Base-by-base conservation (phyloP, 2,888 invertebrate genomes). In the Thymelicus lineola region DNA sequence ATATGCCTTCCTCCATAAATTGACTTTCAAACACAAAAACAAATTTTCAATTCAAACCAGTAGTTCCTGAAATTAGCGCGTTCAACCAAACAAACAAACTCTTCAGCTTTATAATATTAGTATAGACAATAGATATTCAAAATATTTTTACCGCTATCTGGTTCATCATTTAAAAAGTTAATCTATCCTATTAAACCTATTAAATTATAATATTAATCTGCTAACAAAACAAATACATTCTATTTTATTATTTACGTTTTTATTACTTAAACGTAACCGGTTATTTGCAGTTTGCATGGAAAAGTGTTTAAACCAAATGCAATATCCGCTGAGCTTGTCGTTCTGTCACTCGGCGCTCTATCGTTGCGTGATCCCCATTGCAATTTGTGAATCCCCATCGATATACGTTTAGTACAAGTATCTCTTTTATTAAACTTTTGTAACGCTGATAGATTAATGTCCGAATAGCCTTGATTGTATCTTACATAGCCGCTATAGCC, bases 301-400 rank as follows among this genome's bases (percentile, higher is more conserved):
- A 65, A 55, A 55, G 64, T 64, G 35, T 65, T 28, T 28, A n/a
- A 65, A 65, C 53, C 76, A 81, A 82, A 81, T 83, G 84, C 83
- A 86, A 86, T 86, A 86, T 85, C 86, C 84, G 79, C 78, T 76
- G 75, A 76, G 74, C 79, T 79, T 84, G 85, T 87, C 84, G 76
- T 70, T 76, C 82, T 84, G 88, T 86, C 89, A 86, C 79, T 87
- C 87, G 84, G 76, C 79, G 79, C 77, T 72, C 76, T 73, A 73
- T 73, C 74, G 77, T 84, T 85, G 83, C 84, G 87, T 87, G 87
- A 86, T 84, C 82, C 79, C 80, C 85, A 85, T 85, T 79, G 84
- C 84, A 85, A 85, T 86, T 79, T 80, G 71, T 72, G 61, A 65
- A 75, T 69, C 71, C 72, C 73, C 72, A 57, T 4, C 53, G 53